Evolutionary conservation across 2,888 invertebrate species (phyloP).

Genomic region (Mimachlamys varia): DNA sequence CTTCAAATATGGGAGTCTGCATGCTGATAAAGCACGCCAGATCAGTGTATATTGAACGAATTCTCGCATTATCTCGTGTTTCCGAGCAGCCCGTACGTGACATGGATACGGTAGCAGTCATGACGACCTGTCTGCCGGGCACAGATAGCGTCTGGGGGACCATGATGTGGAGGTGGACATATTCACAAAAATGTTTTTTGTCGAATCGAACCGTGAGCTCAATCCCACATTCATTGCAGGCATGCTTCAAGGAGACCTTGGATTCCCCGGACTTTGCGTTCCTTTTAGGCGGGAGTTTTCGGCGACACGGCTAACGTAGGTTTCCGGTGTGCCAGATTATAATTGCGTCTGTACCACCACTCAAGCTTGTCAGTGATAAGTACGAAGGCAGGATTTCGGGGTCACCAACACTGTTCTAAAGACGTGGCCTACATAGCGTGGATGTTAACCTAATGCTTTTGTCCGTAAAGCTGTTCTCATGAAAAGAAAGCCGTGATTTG

Average conservation of each 20-base stretch:
- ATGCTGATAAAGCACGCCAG: slow-evolving; percentile 3
- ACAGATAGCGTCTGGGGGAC: neutral
- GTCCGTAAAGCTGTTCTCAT: too few relatives aligned
- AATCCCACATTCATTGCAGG: neutral
- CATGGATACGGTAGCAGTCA: neutral
- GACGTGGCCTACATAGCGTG: neutral
- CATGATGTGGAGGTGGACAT: slow-evolving; percentile 1
- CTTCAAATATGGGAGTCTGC: neutral
- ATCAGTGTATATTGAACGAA: neutral
- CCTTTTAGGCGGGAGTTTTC: neutral
- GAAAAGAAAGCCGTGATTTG: too few relatives aligned
- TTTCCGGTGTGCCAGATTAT: neutral
- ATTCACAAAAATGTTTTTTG: neutral
- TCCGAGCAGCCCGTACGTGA: neutral
- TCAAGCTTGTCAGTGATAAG: neutral
- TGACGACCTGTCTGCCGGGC: neutral
- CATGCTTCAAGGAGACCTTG: slow-evolving; percentile 18
- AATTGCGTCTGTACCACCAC: neutral
- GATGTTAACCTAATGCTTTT: neutral
- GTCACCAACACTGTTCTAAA: neutral
- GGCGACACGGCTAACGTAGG: neutral
- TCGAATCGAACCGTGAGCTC: neutral
- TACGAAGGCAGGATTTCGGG: neutral
- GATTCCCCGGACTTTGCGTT: neutral
- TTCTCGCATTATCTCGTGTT: neutral